Base-by-base conservation (phyloP, 2,797 vertebrate genomes). In the Sebastes hubbsi region DNA sequence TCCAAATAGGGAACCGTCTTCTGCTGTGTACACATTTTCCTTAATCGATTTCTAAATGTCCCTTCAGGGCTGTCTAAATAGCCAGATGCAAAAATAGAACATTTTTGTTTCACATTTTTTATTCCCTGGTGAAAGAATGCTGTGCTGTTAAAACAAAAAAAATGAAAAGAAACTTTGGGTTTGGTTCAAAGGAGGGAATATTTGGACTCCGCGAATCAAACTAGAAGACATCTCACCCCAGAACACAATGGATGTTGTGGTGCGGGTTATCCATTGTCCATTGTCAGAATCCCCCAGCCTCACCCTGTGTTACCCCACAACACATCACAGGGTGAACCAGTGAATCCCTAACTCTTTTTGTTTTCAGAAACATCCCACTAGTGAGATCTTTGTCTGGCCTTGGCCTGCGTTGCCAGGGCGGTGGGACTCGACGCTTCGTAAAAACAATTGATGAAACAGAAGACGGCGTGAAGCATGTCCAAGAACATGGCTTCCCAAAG, bases 211-310 rank as follows among this genome's bases (percentile, higher is more conserved):
- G 6, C 6, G 2, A 86, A 89, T 83, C 65, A 82, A 87, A 87
- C 81, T 72, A 32, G 66, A 70, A 91, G 90, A 94, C 88, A 69
- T 85, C 88, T 91, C 75, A 86, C 69, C 79, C 72, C 16, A 75
- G 64, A 78, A 78, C 78, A 95, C 90, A 94, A 95, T 93, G 78
- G 84, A 77, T 93, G 90, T 92, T 90, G 90, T 91, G 82, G 90
- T 89, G 78, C 42, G 8, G 78, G 89, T 76, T 75, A 58, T 66
- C 87, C 84, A 94, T 94, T 95, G 94, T 95, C 91, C 68, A 93
- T 94, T 95, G 92, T 94, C 60, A 80, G 72, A 81, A 79, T 87
- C 83, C 69, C 18, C 18, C 56, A 72, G 89, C 80, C 87, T 94
- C 90, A 63, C 91, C 91, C 89, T 64, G 76, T 74, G 72, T 87